Conservation (phyloP, 2,113 vertebrate species). For the Gymnorhina tibicen region DNA sequence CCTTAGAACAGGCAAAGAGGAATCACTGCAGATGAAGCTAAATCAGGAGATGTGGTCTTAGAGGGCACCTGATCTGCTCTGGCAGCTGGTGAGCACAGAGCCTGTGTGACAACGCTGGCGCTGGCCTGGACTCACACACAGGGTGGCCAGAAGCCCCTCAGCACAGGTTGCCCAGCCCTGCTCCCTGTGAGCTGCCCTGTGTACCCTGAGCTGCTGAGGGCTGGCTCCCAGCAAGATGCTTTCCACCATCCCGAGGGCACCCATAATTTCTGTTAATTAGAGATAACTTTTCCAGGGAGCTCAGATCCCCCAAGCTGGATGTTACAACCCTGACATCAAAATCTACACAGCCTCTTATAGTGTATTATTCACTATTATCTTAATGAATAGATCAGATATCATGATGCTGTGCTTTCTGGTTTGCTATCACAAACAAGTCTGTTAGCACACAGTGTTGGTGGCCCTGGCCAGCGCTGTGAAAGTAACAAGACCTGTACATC, state of each 20-base stretch:
- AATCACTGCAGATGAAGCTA: neutral
- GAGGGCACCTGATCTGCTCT: neutral
- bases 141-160: neutral
- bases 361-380: neutral
- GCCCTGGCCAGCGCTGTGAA: neutral
- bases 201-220: neutral
- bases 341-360: neutral
- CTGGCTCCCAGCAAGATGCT: neutral
- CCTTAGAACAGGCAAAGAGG: neutral
- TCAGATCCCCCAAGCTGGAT: neutral
- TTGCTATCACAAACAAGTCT: neutral
- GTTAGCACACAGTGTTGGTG: neutral
- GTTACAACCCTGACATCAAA: neutral
- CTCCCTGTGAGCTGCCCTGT: neutral
- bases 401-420: neutral
- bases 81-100: neutral
- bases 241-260: neutral
- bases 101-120: neutral
- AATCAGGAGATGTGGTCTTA: neutral
- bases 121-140: neutral
- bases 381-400: neutral
- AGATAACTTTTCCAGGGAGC: neutral
- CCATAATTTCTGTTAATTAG: neutral
- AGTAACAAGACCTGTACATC: rapidly evolving
- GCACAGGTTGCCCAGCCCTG: neutral